Evolutionary conservation across 2,797 vertebrate genomes (phyloP).

Genomic region (Microhierax caerulescens): DNA sequence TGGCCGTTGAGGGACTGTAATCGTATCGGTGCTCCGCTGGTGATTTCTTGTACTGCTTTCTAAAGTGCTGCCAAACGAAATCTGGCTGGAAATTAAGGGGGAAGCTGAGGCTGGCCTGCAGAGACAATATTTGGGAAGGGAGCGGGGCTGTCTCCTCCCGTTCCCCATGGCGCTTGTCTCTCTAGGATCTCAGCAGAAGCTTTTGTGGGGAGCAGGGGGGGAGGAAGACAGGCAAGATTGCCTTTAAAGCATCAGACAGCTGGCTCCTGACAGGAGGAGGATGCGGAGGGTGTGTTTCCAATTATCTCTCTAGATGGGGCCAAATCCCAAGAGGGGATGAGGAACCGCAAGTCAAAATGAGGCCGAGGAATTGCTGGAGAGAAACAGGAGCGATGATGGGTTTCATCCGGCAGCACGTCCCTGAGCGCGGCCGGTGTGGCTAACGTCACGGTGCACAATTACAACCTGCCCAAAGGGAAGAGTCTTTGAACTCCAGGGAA

Average conservation of each 20-base stretch:
- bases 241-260: conserved; percentile 31
- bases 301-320: conserved; percentile 61
- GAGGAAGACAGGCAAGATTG: background rate
- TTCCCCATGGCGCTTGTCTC: background rate
- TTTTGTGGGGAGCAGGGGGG: background rate
- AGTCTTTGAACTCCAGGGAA: conserved; percentile 51
- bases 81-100: conserved; percentile 24
- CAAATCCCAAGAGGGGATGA: conserved; percentile 26
- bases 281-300: conserved; percentile 41
- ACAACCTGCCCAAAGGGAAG: conserved; percentile 51
- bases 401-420: accelerated
- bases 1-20: conserved; percentile 13
- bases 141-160: background rate
- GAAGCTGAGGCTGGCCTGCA: background rate
- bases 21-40: background rate
- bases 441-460: background rate
- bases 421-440: background rate
- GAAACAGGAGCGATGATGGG: background rate
- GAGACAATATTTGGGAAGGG: background rate
- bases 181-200: background rate
- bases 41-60: background rate
- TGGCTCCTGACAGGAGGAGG: conserved; percentile 47
- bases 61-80: conserved; percentile 12
- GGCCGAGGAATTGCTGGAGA: conserved; percentile 5
- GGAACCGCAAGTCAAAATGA: conserved; percentile 36